Evolutionary conservation across 2,888 invertebrate species (phyloP).

Genomic region (Trachelus troglodyta): DNA sequence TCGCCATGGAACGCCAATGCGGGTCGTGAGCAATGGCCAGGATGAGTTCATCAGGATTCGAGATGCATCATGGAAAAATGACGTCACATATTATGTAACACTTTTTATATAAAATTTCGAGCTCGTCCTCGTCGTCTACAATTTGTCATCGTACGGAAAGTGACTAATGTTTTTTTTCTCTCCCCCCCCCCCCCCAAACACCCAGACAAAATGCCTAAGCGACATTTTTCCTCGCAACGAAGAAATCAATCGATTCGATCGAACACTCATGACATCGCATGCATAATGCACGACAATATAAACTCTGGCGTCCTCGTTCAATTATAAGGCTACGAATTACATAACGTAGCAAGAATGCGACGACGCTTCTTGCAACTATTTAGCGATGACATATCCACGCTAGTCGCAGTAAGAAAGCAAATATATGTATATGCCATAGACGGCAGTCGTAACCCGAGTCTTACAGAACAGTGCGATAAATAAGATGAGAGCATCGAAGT

Average conservation of each 20-base stretch:
- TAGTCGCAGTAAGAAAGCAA: background rate
- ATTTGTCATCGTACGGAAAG: background rate
- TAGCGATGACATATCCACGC: background rate
- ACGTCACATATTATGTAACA: slow-evolving; percentile 18
- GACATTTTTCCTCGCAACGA: no score
- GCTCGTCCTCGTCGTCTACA: background rate
- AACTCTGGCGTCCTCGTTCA: background rate
- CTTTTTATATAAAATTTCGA: slow-evolving; percentile 8
- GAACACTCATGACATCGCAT: background rate
- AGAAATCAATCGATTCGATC: background rate
- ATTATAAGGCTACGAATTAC: background rate
- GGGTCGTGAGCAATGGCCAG: slow-evolving; percentile 31
- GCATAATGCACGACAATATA: background rate
- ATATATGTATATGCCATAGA: background rate
- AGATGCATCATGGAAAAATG: slow-evolving; percentile 24
- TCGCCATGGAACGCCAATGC: slow-evolving; percentile 22
- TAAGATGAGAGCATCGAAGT: background rate
- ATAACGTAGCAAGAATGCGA: background rate
- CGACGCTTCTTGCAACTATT: background rate
- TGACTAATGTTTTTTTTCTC: background rate
- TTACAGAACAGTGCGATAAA: background rate
- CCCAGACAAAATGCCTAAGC: background rate
- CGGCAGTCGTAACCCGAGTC: background rate
- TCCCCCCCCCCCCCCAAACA: background rate
- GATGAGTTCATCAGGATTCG: slow-evolving; percentile 47